These are phyloP conservation scores for Gadus macrocephalus DNA, from an alignment of 2,113 vertebrate species.

Conservation along the genomic window DNA sequence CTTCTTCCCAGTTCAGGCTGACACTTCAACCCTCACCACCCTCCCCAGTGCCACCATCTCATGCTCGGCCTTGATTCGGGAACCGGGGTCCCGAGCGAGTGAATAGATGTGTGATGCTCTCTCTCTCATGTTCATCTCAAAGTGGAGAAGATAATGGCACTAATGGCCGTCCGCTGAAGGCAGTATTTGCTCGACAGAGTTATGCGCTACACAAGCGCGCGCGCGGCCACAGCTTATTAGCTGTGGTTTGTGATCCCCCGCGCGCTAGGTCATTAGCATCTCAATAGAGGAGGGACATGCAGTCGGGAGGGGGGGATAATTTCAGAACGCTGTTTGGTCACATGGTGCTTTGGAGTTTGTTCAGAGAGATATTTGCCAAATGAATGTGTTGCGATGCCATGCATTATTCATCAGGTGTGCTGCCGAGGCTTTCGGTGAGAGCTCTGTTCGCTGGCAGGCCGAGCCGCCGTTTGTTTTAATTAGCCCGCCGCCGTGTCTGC, in stretches of 20 bases:
- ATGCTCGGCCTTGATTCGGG: conserved; percentile 43
- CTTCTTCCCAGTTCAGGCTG: no score
- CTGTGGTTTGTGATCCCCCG: conserved; percentile 43
- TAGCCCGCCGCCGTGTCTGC: conserved; percentile 24
- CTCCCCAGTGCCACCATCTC: not conserved
- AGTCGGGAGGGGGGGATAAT: conserved; percentile 23
- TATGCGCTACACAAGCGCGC: conserved; percentile 29
- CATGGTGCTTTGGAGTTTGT: conserved; percentile 36
- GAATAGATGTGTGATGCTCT: conserved; percentile 44
- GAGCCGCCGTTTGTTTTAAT: conserved; percentile 49
- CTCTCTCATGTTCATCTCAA: conserved; percentile 47
- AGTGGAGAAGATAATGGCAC: conserved; percentile 49
- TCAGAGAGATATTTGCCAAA: conserved; percentile 49
- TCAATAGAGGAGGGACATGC: conserved; percentile 40
- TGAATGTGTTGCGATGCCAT: conserved; percentile 41
- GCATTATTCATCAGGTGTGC: conserved; percentile 54
- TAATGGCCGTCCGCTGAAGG: conserved; percentile 35
- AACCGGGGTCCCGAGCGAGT: conserved; percentile 28
- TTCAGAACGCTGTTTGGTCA: conserved; percentile 36
- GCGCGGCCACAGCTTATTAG: conserved; percentile 59
- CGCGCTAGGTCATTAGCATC: conserved; percentile 47
- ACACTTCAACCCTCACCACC: no score
- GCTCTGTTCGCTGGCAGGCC: conserved; percentile 26
- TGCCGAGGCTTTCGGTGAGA: conserved; percentile 27
- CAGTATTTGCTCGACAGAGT: conserved; percentile 11